Base-by-base conservation (phyloP, 1,140 invertebrate species). In the Drosophila baimaii region DNA sequence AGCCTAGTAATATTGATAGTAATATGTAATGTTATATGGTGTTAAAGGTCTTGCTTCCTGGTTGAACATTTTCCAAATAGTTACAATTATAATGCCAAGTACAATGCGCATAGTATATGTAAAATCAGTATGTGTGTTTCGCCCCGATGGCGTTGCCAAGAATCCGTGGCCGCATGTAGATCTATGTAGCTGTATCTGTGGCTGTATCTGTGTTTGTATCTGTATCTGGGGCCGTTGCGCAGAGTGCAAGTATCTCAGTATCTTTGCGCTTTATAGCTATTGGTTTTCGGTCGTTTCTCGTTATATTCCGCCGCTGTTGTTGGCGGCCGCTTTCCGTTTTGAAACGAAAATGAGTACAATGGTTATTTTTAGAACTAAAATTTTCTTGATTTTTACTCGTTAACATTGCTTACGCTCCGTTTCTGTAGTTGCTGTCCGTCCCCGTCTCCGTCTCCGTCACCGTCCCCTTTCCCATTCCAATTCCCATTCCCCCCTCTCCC, bases 351-450 rank as follows among this genome's bases (percentile, higher is more conserved):
- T 88, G 83, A 88, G 83, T 88, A 88, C 83, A 86, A 70, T 43
- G 56, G 83, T 88, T 88, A 88, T 88, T 88, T 88, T 83, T 88
- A 88, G 83, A 88, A 86, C 78, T 79, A 86, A 88, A 79, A 82
- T 88, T 79, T 83, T 86, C 76, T 83, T 79, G 76, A 77, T 83
- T 74, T 84, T 88, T 89, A 89, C 79, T 86, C 83, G 83, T 80
- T 86, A 86, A 86, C 76, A 88, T 89, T 88, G 76, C 84, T 79
- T 82, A 82, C 75, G 79, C 79, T 88, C 59, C 79, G 82, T 86
- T 54, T 79, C 58, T 81, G 74, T 66, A 72, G 81, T 77, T 73
- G 77, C 61, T 63, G 77, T 66, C 33, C 21, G 21, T 55, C 49
- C 29, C 15, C 21, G 19, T 9, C 9, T 43, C 55, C 31, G 6